A percentile compares a stretch with the other conserved stretches of the same genome.
These are phyloP conservation scores for Polyodon spathula DNA, from an alignment of 2,113 vertebrate species.

Conservation along the genomic window DNA sequence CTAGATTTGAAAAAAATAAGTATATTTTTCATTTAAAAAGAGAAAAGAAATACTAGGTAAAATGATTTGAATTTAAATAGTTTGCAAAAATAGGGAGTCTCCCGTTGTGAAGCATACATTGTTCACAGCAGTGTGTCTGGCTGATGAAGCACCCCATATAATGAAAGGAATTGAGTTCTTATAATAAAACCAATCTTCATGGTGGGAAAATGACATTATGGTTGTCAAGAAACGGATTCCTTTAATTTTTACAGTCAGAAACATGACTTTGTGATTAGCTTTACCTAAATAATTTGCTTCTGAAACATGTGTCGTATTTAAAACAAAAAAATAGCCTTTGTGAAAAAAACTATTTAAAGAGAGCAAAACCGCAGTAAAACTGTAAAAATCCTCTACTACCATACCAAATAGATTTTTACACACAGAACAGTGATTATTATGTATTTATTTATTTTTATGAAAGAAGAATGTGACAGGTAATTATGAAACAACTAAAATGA, in stretches of 20 bases:
- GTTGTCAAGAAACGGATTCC: slow-evolving; percentile 36
- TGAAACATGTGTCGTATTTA: neutral
- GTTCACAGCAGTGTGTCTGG: slow-evolving; percentile 43
- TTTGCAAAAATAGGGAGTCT: slow-evolving; percentile 50
- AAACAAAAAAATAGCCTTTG: slow-evolving; percentile 3
- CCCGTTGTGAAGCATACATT: slow-evolving; percentile 64
- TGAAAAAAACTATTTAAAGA: neutral
- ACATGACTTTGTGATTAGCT: neutral
- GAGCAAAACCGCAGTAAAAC: too few species aligned
- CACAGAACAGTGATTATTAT: too few species aligned
- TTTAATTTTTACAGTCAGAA: slow-evolving; percentile 41
- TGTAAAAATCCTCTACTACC: too few species aligned
- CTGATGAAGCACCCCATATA: slow-evolving; percentile 44
- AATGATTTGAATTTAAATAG: slow-evolving; percentile 72
- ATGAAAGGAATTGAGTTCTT: slow-evolving; percentile 54
- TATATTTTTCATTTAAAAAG: slow-evolving; percentile 41
- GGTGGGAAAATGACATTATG: slow-evolving; percentile 48
- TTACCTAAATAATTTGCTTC: neutral
- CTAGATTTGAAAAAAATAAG: too few species aligned
- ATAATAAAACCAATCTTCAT: slow-evolving; percentile 59
- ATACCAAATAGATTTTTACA: too few species aligned
- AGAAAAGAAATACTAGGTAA: slow-evolving; percentile 58
- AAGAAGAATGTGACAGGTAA: too few species aligned
- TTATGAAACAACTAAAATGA: too few species aligned
- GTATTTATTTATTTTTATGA: too few species aligned